These are phyloP conservation scores for Tenrec ecaudatus DNA, from an alignment of 2,113 vertebrate species.

Conservation along the genomic window DNA sequence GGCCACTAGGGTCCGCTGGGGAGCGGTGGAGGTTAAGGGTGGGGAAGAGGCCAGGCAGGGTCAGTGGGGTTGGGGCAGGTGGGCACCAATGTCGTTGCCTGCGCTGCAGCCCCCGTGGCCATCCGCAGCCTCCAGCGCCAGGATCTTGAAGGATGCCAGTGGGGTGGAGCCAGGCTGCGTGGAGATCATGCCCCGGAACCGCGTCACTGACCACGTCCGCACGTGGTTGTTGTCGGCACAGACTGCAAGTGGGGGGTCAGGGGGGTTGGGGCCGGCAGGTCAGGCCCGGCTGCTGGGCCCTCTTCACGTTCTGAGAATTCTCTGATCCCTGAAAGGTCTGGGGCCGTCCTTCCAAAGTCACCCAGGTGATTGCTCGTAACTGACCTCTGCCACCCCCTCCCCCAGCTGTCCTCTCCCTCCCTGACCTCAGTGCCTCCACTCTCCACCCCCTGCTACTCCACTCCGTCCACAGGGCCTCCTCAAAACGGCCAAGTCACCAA, in stretches of 20 bases:
- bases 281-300: neutral
- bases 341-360: neutral
- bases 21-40: no score
- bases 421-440: neutral
- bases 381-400: neutral
- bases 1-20: neutral
- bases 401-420: no score
- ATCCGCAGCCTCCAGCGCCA: constrained; percentile 91
- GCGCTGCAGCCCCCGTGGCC: constrained; percentile 91
- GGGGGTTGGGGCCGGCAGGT: neutral
- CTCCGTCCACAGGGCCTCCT: neutral
- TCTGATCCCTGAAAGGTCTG: neutral
- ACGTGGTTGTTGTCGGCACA: constrained; percentile 97
- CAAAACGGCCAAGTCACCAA: neutral
- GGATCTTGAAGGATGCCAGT: constrained; percentile 94
- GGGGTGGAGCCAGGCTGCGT: constrained; percentile 95
- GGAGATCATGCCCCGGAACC: constrained; percentile 96
- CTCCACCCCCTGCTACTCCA: rapidly evolving
- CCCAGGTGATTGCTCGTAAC: neutral
- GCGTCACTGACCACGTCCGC: constrained; percentile 94
- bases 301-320: neutral
- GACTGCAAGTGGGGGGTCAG: constrained; percentile 83
- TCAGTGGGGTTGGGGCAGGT: neutral
- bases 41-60: neutral
- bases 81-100: constrained; percentile 91